Conservation (phyloP, 2,888 invertebrate species). For the Rosalia funebris region DNA sequence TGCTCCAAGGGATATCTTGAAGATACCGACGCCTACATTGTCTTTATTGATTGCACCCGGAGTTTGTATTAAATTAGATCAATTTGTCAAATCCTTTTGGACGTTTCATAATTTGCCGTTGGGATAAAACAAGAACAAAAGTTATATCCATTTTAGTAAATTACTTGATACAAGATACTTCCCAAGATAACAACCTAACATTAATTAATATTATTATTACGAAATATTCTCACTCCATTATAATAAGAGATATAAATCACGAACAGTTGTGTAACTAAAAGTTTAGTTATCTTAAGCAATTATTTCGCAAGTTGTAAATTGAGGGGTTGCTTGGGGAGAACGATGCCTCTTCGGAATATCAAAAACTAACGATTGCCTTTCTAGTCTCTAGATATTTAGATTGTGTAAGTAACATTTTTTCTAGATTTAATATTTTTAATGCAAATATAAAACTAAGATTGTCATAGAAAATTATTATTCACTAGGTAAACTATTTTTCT, state of each 20-base stretch:
- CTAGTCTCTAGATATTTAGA: no score
- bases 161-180: slow-evolving; percentile 50
- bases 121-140: slow-evolving; percentile 50
- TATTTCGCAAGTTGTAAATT: slow-evolving; percentile 8
- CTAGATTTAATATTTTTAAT: no score
- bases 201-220: slow-evolving; percentile 44
- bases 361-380: not conserved
- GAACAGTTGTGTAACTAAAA: slow-evolving; percentile 15
- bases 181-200: slow-evolving; percentile 40
- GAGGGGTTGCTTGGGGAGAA: not conserved
- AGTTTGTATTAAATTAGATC: slow-evolving; percentile 55
- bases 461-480: no score
- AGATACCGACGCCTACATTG: slow-evolving; percentile 34
- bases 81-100: slow-evolving; percentile 56
- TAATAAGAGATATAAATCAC: slow-evolving; percentile 24
- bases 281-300: slow-evolving; percentile 17
- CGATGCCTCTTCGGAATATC: not conserved
- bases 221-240: slow-evolving; percentile 28
- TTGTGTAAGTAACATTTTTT: no score
- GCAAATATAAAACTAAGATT: no score
- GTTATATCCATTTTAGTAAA: slow-evolving; percentile 49
- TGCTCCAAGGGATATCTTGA: slow-evolving; percentile 28
- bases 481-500: not conserved
- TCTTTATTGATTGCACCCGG: slow-evolving; percentile 46
- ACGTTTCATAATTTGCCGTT: slow-evolving; percentile 52